Evolutionary conservation across 2,888 invertebrate species (phyloP), one percentile per base, ranked within the genome.

Genomic region (Timema cristinae): DNA sequence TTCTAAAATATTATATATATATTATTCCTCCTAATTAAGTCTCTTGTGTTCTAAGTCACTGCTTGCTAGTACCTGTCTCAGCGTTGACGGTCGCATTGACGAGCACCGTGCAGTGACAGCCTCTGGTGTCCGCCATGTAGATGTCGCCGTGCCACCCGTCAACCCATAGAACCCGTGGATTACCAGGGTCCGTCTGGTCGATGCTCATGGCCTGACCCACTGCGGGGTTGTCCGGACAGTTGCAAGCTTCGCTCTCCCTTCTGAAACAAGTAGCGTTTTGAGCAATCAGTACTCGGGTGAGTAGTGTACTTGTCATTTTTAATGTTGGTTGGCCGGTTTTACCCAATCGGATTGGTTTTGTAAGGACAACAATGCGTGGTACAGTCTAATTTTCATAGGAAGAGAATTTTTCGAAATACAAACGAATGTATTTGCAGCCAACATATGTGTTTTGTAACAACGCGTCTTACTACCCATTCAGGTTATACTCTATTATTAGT

Each of bases 181-280:
- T 84, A 8, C 84, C 79, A 11, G 81, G 80, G 73, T 84, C 85
- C 0, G 90, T 89, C 80, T 90, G 87, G 78, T 93, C 93, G 11
- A 93, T 82, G 0, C 89, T 85, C 78, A 93, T 89, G 0, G 87
- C 84, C 73, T 86, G 86, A 8, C 88, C 88, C 5, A 91, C 85
- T 75, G 86, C 84, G 15, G 87, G 86, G 75, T 86, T 84, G 76
- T 86, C 84, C 0, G 89, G 88, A 77, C 93, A 93, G 75, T 88
- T 89, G 79, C 92, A 93, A 0, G 79, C 66, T 49, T 66, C 48
- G 50, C 13, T 50, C 47, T 69, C 50, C 63, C 69, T 59, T 47
- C 69, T 68, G 63, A 47, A 51, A 66, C 59, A n/a, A 51, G 10
- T 9, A 66, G 15, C 32, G 32, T 32, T 32, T 1, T 32, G 32